Conservation (phyloP, 2,797 vertebrate species). For the Streptopelia turtur region DNA sequence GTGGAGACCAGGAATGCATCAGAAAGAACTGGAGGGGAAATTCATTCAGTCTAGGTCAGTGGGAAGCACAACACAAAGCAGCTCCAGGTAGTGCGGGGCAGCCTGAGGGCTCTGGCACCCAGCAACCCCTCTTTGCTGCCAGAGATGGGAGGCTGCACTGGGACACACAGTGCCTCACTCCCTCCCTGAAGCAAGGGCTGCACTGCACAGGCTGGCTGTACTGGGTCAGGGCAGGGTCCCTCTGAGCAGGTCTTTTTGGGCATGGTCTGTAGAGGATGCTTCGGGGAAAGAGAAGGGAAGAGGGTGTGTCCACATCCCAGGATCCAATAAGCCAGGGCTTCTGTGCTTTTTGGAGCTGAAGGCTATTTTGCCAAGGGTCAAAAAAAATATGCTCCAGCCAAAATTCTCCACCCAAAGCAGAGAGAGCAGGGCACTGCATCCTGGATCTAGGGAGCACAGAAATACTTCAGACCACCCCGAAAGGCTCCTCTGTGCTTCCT, state of each 20-base stretch:
- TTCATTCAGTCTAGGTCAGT: neutral
- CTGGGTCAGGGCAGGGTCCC: neutral
- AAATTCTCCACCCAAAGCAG: neutral
- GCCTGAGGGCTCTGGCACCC: neutral
- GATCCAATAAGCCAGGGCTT: neutral
- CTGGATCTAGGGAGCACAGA: neutral
- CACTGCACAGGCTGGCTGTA: neutral
- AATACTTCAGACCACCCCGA: neutral
- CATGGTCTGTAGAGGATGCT: neutral
- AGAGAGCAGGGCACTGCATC: neutral
- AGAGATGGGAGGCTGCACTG: neutral
- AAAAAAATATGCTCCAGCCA: neutral
- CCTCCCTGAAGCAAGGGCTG: neutral
- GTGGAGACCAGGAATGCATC: neutral
- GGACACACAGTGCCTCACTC: neutral
- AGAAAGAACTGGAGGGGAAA: neutral
- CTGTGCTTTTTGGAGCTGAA: neutral
- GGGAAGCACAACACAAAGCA: neutral
- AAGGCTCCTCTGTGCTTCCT: neutral
- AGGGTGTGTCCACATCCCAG: neutral
- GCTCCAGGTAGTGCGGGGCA: neutral
- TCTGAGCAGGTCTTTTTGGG: neutral
- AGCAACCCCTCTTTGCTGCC: neutral
- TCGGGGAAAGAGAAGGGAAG: neutral
- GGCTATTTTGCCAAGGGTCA: neutral